These are phyloP conservation scores for Heliothis peltigera DNA, from an alignment of 2,888 invertebrate genomes.

Conservation along the genomic window DNA sequence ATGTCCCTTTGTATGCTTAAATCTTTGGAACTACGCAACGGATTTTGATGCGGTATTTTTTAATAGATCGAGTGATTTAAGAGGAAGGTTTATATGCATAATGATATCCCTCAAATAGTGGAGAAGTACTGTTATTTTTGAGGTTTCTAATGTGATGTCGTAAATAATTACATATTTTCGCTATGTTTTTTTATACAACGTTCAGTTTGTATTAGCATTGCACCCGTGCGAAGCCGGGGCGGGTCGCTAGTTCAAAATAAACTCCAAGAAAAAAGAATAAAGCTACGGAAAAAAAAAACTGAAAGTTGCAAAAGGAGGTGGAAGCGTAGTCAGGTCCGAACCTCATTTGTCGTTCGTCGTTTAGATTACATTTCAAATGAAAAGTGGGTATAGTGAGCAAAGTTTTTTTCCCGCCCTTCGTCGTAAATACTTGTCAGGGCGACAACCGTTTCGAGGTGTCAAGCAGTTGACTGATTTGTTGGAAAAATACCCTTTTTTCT, in stretches of 20 bases:
- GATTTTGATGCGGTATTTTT: neutral
- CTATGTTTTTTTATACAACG: too few relatives aligned
- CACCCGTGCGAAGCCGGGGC: too few relatives aligned
- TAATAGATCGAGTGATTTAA: neutral
- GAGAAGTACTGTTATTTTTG: too few relatives aligned
- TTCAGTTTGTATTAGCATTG: too few relatives aligned
- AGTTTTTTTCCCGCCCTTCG: slow-evolving; percentile 72
- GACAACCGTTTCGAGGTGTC: slow-evolving; percentile 71
- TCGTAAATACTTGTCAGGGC: slow-evolving; percentile 79
- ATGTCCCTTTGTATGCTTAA: too few relatives aligned
- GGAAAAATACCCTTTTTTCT: slow-evolving; percentile 62
- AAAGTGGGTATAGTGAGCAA: slow-evolving; percentile 83
- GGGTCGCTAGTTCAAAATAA: slow-evolving; percentile 12
- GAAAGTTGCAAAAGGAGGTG: slow-evolving; percentile 66
- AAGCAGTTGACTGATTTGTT: slow-evolving; percentile 83
- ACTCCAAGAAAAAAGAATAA: slow-evolving; percentile 53
- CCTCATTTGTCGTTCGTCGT: slow-evolving; percentile 75
- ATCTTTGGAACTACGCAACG: too few relatives aligned
- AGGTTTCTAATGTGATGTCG: too few relatives aligned
- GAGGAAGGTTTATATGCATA: neutral
- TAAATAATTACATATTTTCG: too few relatives aligned
- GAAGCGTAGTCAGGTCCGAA: slow-evolving; percentile 82
- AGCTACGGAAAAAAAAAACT: slow-evolving; percentile 67
- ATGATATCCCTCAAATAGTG: too few relatives aligned
- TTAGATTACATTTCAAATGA: slow-evolving; percentile 87